Evolutionary conservation across 2,888 invertebrate species (phyloP), one percentile per base, ranked within the genome.

Genomic region (Poecilus cupreus): DNA sequence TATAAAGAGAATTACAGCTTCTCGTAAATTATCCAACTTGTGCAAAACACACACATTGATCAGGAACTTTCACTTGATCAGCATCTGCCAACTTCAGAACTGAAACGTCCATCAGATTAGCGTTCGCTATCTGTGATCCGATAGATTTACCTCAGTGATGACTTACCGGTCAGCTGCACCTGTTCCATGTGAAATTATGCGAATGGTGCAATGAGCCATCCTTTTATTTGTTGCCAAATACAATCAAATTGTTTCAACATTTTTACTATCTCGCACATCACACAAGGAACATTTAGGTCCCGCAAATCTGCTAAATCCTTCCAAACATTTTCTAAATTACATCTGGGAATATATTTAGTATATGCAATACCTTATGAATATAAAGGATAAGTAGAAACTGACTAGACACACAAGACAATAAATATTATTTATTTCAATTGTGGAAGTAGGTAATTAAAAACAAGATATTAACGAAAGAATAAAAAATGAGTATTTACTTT

Each of bases 1-100:
- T 72, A 72, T 72, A 72, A 46, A 74, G 74, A 46, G 74, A 74
- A 74, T 74, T 74, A 74, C 32, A 49, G 49, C 43, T 26, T 74
- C 49, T 32, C 51, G 16, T 51, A 51, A 51, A 51, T 16, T 3
- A 18, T 51, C 51, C n/a, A 1, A 43, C 11, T 51, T 51, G 51
- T 18, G 51, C 51, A 51, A 51, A 51, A 51, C 51, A 51, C 51
- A 51, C 51, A 51, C 51, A 51, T 51, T 18, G 51, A 51, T 51
- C 18, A 51, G 51, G 16, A 51, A 60, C 60, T 60, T 60, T 60
- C 60, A 60, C 60, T 60, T 60, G 57, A 60, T 60, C 54, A 11
- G 18, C 54, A 18, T 54, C 22, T 60, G 60, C 22, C 51, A 13
- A 18, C 51, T 51, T 3, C 13, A 51, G 16, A 51, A 51, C 51